Evolutionary conservation across 2,113 vertebrate species (phyloP).

Genomic region (Monopterus albus): DNA sequence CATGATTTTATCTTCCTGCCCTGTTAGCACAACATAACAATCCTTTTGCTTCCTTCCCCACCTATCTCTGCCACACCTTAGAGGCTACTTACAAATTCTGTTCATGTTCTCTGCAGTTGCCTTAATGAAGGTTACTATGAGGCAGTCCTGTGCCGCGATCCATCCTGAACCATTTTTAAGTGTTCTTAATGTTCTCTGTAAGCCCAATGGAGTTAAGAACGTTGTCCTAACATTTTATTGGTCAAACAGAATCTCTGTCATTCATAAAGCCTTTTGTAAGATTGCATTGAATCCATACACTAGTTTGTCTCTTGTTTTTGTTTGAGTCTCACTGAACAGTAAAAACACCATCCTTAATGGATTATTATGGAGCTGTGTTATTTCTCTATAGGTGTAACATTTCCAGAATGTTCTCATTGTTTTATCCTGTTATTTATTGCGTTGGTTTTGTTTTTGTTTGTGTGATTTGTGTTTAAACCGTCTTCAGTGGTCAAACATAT

Average conservation of each 20-base stretch:
- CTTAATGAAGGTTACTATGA: slow-evolving; percentile 61
- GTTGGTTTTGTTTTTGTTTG: slow-evolving; percentile 26
- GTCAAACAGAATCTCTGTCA: slow-evolving; percentile 4
- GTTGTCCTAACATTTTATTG: slow-evolving; percentile 6
- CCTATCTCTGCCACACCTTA: background rate
- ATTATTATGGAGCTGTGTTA: slow-evolving; percentile 10
- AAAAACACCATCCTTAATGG: slow-evolving; percentile 1
- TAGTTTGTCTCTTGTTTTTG: slow-evolving; percentile 22
- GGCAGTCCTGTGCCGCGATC: slow-evolving; percentile 30
- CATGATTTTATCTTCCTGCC: background rate
- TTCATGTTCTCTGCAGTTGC: slow-evolving; percentile 53
- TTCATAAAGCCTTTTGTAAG: slow-evolving; percentile 11
- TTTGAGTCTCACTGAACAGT: slow-evolving; percentile 13
- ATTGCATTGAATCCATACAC: slow-evolving; percentile 42
- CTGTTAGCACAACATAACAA: background rate
- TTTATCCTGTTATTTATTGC: slow-evolving; percentile 55
- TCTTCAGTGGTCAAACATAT: background rate
- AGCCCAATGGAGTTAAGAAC: background rate
- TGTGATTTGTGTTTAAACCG: slow-evolving; percentile 15
- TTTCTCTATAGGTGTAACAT: slow-evolving; percentile 10
- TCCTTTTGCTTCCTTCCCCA: too few species aligned
- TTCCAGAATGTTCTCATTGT: background rate
- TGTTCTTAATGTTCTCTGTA: slow-evolving; percentile 67
- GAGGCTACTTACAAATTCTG: background rate
- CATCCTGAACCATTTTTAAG: slow-evolving; percentile 54